Base-by-base conservation (phyloP, 2,888 invertebrate species). In the Meteorus cinctellus region DNA sequence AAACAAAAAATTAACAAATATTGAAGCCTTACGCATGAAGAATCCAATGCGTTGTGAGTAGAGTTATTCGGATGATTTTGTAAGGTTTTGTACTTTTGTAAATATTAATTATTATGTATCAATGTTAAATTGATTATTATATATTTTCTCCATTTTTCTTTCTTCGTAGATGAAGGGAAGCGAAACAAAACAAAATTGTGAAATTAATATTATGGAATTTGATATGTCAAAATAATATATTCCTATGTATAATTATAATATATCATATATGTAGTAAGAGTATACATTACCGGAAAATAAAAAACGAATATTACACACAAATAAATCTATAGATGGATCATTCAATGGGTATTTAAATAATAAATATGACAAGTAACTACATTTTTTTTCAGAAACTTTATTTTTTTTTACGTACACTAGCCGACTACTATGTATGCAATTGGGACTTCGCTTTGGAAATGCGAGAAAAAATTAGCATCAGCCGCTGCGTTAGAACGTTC, bases 1-100 rank as follows among this genome's bases (percentile, higher is more conserved):
- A 63, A 73, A 51, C 60, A 48, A 34, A 68, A 45, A 10, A 34
- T 76, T 8, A 72, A 45, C 65, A 36, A 74, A 80, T 19, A 51
- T 41, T 72, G 78, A 79, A 79, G 83, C 72, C 80, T 78, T 86
- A 85, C 83, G 82, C 84, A 86, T 84, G 81, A 80, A 81, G 86
- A 48, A n/a, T 48, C 48, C 16, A 48, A n/a, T 48, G 48, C 55
- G 24, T 19, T 55, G 55, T 19, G 4, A 55, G 19, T 55, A 55
- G 55, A 4, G 19, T 55, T 5, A 19, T 55, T 24, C 31, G 83
- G 81, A 86, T 87, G 86, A 31, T 88, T 88, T 89, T 87, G 82
- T 86, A 86, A 87, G 85, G 85, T 88, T 89, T 89, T 89, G 88
- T 89, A 89, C 84, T 89, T 89, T 89, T 89, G 89, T 89, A 89